Base-by-base conservation (phyloP, 2,797 vertebrate genomes). In the Syngnathus acus region DNA sequence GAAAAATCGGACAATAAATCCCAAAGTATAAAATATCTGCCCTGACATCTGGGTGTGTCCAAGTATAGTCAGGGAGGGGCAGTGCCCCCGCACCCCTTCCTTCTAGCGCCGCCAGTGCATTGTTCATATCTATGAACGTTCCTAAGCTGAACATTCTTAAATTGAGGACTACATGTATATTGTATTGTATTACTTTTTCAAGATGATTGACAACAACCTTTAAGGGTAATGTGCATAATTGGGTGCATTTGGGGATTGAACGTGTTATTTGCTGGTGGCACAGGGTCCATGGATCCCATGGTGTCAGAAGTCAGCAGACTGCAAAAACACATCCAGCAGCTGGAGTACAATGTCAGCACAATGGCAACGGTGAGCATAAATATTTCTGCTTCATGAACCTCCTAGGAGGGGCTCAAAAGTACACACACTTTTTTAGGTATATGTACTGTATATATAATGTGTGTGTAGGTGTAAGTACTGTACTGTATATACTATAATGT, bases 261-360 rank as follows among this genome's bases (percentile, higher is more conserved):
- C 16, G 14, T 57, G 26, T 16, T 57, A 16, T 57, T 32, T 65
- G 38, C 59, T 70, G 16, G 82, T 71, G 73, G 14, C 19, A 53
- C 78, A 91, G 89, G 72, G 9, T 43, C 66, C 0, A 72, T 88
- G 53, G 88, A 91, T 37, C 61, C 60, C 0, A 11, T 75, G 47
- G 68, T 72, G 6, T 1, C 68, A 45, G 89, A 87, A 48, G 45
- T 73, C 21, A 61, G 75, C 40, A 86, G 77, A 71, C 61, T 84
- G 3, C 80, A 89, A 74, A 89, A 55, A 23, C 82, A 75, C 58
- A 89, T 91, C 48, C 70, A 89, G 62, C 72, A 87, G 66, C 66
- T 88, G 54, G 87, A 91, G 48, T 86, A 71, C 73, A 88, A 84
- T 1, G 60, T 82, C 66, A 74, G 84, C 26, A 14, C 48, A 0